Evolutionary conservation across 2,797 vertebrate genomes (phyloP).

Genomic region (Thripadectes ignobilis): DNA sequence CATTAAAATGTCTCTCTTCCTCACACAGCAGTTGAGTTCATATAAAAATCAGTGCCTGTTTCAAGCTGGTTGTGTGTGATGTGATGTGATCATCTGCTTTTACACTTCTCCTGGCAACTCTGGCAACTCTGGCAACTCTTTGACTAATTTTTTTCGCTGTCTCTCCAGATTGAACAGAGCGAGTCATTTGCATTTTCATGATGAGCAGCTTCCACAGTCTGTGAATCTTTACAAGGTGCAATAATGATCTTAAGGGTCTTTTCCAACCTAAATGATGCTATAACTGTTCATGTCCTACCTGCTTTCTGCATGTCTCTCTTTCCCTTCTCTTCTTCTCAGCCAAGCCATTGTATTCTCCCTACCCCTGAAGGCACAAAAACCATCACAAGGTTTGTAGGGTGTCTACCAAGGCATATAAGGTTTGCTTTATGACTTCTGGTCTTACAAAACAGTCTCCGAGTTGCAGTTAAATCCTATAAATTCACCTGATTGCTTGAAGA

Average conservation of each 20-base stretch:
- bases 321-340: neutral
- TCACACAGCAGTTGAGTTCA: neutral
- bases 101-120: neutral
- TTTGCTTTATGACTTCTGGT: conserved; percentile 1
- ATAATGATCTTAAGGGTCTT: neutral
- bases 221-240: neutral
- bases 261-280: neutral
- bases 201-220: neutral
- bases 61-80: neutral
- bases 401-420: neutral
- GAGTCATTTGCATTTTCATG: neutral
- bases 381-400: neutral
- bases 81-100: neutral
- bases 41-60: neutral
- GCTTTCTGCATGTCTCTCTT: neutral
- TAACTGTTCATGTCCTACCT: neutral
- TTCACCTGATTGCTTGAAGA: neutral
- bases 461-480: neutral
- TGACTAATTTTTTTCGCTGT: neutral
- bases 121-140: neutral
- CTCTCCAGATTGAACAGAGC: neutral
- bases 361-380: neutral
- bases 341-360: neutral
- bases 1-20: neutral
- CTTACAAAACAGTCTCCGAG: neutral